A percentile compares a stretch with the other conserved stretches of the same genome.
Evolutionary conservation across 2,113 vertebrate genomes (phyloP).

Genomic region (Pelobates fuscus): DNA sequence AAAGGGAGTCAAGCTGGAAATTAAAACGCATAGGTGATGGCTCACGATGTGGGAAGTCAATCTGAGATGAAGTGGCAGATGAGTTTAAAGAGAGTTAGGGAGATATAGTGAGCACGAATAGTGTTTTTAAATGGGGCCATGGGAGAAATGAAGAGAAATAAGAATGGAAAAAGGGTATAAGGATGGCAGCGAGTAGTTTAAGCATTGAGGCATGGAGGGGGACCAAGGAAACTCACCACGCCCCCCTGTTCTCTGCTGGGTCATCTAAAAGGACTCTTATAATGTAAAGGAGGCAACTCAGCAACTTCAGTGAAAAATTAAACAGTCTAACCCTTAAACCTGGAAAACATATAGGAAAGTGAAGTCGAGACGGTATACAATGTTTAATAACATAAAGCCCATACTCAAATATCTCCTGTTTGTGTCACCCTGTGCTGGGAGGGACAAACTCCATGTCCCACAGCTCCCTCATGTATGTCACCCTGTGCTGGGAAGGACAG

Average conservation of each 20-base stretch:
- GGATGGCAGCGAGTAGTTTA: not conserved
- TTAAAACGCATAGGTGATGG: not conserved
- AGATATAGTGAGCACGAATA: not conserved
- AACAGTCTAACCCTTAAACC: slow-evolving; percentile 81
- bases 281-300: slow-evolving; percentile 83
- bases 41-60: not conserved
- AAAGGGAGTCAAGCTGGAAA: too few species aligned
- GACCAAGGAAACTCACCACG: slow-evolving; percentile 66
- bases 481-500: too few species aligned
- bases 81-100: not conserved
- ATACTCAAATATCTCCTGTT: not conserved
- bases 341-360: slow-evolving; percentile 52
- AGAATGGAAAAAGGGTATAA: too few species aligned
- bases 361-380: not conserved
- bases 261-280: slow-evolving; percentile 77
- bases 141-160: not conserved
- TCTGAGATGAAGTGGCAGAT: not conserved
- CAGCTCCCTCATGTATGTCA: too few species aligned
- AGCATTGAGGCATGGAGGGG: not conserved
- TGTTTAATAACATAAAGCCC: not conserved
- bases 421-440: too few species aligned
- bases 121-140: not conserved
- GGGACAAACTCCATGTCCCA: too few species aligned
- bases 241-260: slow-evolving; percentile 66
- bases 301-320: slow-evolving; percentile 79